Conservation (phyloP, 2,888 invertebrate species). For the Dryocosmus kuriphilus region DNA sequence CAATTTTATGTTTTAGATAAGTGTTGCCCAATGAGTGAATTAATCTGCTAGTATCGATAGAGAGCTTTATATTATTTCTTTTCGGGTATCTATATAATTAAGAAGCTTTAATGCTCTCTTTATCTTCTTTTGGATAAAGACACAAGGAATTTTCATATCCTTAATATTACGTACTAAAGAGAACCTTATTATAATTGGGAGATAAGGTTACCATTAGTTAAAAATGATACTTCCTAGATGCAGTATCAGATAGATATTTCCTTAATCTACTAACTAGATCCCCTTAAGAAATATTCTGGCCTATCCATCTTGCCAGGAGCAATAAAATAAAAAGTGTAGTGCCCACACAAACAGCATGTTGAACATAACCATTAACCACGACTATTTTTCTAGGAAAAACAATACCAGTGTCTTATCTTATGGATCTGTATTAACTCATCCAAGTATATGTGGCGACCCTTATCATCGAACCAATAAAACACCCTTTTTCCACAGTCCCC, state of each 20-base stretch:
- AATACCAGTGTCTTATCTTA: slow-evolving; percentile 32
- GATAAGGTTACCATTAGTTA: background rate
- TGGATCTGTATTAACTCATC: slow-evolving; percentile 35
- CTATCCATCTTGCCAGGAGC: background rate
- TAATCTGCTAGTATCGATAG: too few relatives aligned
- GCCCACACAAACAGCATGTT: slow-evolving; percentile 28
- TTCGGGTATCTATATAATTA: too few relatives aligned
- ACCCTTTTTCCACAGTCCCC: slow-evolving; percentile 10
- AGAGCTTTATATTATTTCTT: too few relatives aligned
- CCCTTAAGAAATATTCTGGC: background rate
- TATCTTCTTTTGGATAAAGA: background rate
- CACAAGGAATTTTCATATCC: background rate
- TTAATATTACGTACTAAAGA: background rate
- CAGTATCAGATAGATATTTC: slow-evolving; percentile 14
- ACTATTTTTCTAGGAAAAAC: slow-evolving; percentile 13
- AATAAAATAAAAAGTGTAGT: background rate
- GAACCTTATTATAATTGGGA: background rate
- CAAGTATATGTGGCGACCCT: slow-evolving; percentile 30
- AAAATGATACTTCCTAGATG: slow-evolving; percentile 18
- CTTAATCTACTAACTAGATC: slow-evolving; percentile 19
- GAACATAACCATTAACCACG: background rate
- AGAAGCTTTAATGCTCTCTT: background rate
- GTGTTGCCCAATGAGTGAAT: too few relatives aligned
- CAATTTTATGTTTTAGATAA: too few relatives aligned
- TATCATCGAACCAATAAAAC: slow-evolving; percentile 37